These are phyloP conservation scores for Epinotia demarniana DNA, from an alignment of 2,888 invertebrate genomes.

Conservation along the genomic window DNA sequence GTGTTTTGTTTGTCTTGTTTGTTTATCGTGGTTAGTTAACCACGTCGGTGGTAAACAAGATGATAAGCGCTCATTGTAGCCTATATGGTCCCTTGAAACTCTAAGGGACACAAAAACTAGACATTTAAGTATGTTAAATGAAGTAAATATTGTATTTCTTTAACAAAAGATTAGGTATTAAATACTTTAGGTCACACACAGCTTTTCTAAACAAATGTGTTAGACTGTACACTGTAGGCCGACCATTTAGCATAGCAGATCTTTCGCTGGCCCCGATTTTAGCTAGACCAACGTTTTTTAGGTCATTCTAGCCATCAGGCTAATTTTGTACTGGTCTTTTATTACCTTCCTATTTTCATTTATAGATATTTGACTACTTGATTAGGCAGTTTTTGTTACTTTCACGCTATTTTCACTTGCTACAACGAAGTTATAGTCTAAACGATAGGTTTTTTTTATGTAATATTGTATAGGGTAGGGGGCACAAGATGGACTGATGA, in stretches of 20 bases:
- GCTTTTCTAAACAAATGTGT: not conserved
- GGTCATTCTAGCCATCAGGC: not conserved
- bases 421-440: not conserved
- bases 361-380: not conserved
- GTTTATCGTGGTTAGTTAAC: too few relatives aligned
- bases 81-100: too few relatives aligned
- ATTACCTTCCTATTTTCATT: constrained; percentile 5
- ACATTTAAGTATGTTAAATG: too few relatives aligned
- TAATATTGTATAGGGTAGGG: too few relatives aligned
- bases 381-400: not conserved
- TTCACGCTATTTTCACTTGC: not conserved
- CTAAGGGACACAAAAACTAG: too few relatives aligned
- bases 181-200: too few relatives aligned
- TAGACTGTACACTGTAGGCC: not conserved
- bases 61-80: too few relatives aligned
- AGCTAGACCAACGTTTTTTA: not conserved
- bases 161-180: too few relatives aligned
- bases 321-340: not conserved
- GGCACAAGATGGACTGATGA: too few relatives aligned
- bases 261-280: not conserved
- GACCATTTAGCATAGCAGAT: not conserved
- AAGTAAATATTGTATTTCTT: too few relatives aligned
- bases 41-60: too few relatives aligned
- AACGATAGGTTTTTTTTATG: not conserved
- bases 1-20: too few relatives aligned